Base-by-base conservation (phyloP, 2,797 vertebrate species). In the Crenichthys baileyi region DNA sequence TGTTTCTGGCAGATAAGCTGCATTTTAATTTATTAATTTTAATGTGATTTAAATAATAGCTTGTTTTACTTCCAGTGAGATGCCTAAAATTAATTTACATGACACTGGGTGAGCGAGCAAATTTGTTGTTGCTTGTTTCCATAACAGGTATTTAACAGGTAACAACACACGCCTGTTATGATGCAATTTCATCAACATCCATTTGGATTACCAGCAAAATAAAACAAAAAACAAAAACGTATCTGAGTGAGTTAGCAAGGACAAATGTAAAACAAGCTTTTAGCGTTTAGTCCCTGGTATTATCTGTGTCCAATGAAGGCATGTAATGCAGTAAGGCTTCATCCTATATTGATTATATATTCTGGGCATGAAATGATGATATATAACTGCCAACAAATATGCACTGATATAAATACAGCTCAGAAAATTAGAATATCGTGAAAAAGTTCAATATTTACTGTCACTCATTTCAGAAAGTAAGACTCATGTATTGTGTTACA, bases 41-140 rank as follows among this genome's bases (percentile, higher is more conserved):
- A 46, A 68, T 31, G 31, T 31, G 31, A 31, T 68, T 46, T 46
- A 46, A 13, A 15, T 12, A 24, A 41, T 3, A 31, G n/a, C 13
- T 74, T 56, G 13, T 65, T 6, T 71, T 2, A 65, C 6, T 39
- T 7, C 48, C 26, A 70, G 58, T 70, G 41, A 76, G 26, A 70
- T 75, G 31, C 71, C n/a, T 36, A 29, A 76, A 73, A 22, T 41
- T 22, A 46, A 39, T 70, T 22, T 71, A 9, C 20, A n/a, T 44
- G 36, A 24, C 8, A 22, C 39, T 68, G 65, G 15, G 11, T 78
- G 41, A 55, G 61, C 72, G 0, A 77, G n/a, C 36, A 53, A 4
- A n/a, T 74, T 73, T 79, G 58, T 71, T 72, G 12, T 44, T 82
- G 63, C 51, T 29, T 71, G 44, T 75, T 18, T 22, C 39, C 3